phyloP scores from a whole-genome alignment of 2,113 vertebrate species.

The Coryphaenoides rupestris region DNA sequence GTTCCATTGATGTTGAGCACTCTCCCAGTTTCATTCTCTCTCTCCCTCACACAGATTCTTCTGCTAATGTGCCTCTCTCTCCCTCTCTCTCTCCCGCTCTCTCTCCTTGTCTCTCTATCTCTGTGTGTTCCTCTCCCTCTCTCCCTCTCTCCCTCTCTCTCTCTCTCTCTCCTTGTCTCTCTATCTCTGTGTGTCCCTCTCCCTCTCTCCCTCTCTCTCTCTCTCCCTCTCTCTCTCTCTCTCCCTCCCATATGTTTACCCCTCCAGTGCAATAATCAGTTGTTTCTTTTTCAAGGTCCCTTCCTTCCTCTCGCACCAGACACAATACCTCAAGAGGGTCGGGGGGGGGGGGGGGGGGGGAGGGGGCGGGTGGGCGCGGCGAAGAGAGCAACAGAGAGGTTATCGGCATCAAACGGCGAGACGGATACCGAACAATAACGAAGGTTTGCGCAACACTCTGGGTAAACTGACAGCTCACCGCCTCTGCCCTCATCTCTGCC shows the following conservation, averaged over 20 bases:
- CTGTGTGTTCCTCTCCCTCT: background rate
- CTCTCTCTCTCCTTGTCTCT: conserved; percentile 6
- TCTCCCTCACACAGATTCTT: background rate
- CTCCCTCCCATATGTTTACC: conserved; percentile 5
- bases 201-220: background rate
- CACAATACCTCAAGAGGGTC: background rate
- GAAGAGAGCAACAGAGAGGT: too few species aligned
- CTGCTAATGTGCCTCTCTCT: background rate
- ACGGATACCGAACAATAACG: too few species aligned
- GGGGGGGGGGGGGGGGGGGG: background rate
- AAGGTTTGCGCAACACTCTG: too few species aligned
- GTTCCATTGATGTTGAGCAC: background rate
- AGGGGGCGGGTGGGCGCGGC: background rate
- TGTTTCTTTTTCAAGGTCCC: conserved; percentile 18
- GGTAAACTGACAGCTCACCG: too few species aligned
- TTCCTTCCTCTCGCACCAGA: background rate
- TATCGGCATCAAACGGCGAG: too few species aligned
- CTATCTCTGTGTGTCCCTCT: conserved; percentile 6
- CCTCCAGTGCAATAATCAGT: conserved; percentile 8
- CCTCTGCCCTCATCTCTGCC: too few species aligned
- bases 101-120: background rate
- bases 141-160: background rate
- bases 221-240: background rate
- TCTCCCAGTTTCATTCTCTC: background rate
- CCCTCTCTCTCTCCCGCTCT: conserved; percentile 6